Base-by-base conservation (phyloP, 2,888 invertebrate species). In the Bombyx huttoni region DNA sequence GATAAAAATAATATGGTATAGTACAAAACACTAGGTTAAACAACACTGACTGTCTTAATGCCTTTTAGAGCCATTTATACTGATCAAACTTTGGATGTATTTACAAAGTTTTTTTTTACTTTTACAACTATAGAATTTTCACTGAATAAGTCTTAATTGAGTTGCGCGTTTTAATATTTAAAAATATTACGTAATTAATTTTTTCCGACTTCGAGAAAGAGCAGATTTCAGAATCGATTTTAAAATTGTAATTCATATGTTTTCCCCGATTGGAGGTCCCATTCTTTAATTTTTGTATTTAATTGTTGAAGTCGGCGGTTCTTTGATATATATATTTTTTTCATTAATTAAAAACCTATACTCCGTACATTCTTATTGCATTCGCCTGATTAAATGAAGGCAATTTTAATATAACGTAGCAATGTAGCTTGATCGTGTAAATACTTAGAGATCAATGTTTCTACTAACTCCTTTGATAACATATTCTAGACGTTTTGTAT, bases 401-500 rank as follows among this genome's bases (percentile, higher is more conserved):
- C 57, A 52, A 56, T 45, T 46, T 51, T 52, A 49, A 54, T 59
- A 59, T 62, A 62, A 70, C 59, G 70, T 81, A 79, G 77, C 70
- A 71, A 74, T 70, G 58, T 67, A 71, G 83, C 80, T 78, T 81
- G 73, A 74, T 74, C 74, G 65, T 86, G 87, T 86, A 87, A 78
- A 87, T 86, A 84, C 67, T 69, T 74, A 83, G 73, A 77, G 66
- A 78, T 78, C 78, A 75, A 71, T 78, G 78, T 82, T 79, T 81
- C 77, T 72, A 78, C 78, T 74, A 69, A 75, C 73, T 78, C 74
- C 76, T 80, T 82, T 82, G 78, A 76, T 82, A 83, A 79, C 73
- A 59, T 61, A 61, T 58, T 76, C 73, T 81, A 81, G 77, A 75
- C 67, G 63, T 82, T 84, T 82, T 84, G 73, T 86, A 83, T 80